phyloP scores from a whole-genome alignment of 2,797 vertebrate genomes.

The Buceros bicornis region DNA sequence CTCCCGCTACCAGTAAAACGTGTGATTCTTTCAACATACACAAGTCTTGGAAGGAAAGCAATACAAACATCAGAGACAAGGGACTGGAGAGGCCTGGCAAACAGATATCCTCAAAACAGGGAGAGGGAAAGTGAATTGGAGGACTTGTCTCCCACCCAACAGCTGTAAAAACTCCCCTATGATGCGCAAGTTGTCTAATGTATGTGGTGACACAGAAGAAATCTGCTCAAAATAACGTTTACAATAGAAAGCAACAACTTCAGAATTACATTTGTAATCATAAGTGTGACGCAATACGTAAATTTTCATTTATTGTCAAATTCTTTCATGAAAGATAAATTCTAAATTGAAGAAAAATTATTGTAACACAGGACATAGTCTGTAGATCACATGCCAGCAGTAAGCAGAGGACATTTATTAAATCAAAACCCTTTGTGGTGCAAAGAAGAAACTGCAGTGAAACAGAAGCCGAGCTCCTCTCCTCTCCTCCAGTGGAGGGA shows the following conservation, averaged over 20 bases:
- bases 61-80: rapidly evolving
- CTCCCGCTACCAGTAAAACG: neutral
- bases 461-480: neutral
- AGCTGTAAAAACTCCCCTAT: neutral
- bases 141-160: neutral
- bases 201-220: neutral
- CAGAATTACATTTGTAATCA: neutral
- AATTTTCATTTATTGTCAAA: neutral
- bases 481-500: neutral
- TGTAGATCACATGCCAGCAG: neutral
- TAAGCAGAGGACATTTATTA: neutral
- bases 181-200: neutral
- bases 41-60: neutral
- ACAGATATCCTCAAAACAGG: neutral
- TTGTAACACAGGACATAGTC: neutral
- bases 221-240: neutral
- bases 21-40: neutral
- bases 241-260: neutral
- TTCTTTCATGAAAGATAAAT: neutral
- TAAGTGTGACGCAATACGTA: neutral
- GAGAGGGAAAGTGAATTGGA: neutral
- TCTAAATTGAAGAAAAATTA: too few species aligned
- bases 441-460: neutral
- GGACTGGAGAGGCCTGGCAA: neutral
- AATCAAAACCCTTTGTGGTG: neutral